Percentiles rank a stretch among this genome's conserved stretches.
phyloP scores from a whole-genome alignment of 1,140 invertebrate genomes.

The Pogonomyrmex californicus region DNA sequence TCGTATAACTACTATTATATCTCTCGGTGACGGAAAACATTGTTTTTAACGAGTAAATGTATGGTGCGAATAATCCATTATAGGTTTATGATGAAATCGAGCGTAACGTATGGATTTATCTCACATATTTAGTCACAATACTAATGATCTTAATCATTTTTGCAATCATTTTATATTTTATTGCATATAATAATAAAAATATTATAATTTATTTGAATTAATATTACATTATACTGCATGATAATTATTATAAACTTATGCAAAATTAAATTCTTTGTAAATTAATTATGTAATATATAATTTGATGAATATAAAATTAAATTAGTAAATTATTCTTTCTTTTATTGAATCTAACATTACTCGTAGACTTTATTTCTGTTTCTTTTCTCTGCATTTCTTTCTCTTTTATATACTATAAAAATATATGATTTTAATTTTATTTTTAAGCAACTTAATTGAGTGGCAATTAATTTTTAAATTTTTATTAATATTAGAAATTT shows the following conservation, averaged over 20 bases:
- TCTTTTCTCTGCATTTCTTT: too few species aligned
- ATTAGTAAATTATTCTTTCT: not conserved
- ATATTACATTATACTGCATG: not conserved
- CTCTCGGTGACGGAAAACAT: conserved; percentile 48
- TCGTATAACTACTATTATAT: conserved; percentile 6
- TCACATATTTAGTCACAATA: not conserved
- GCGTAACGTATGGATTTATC: conserved; percentile 11
- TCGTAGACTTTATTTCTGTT: too few species aligned
- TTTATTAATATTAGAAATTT: too few species aligned
- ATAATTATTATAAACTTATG: not conserved
- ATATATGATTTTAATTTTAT: too few species aligned
- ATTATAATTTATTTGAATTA: not conserved
- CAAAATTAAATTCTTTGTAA: not conserved
- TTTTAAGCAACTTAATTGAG: too few species aligned
- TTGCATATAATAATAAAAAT: not conserved
- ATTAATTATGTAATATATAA: not conserved
- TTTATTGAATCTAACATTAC: not conserved
- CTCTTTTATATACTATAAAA: too few species aligned
- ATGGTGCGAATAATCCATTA: conserved; percentile 22
- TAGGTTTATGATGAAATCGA: conserved; percentile 24
- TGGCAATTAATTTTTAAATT: too few species aligned
- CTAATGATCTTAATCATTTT: conserved; percentile 5
- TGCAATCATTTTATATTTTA: not conserved
- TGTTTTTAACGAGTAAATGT: conserved; percentile 46
- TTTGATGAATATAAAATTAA: not conserved